Evolutionary conservation across 2,113 vertebrate species (phyloP).

Genomic region (Ctenomys sociabilis): DNA sequence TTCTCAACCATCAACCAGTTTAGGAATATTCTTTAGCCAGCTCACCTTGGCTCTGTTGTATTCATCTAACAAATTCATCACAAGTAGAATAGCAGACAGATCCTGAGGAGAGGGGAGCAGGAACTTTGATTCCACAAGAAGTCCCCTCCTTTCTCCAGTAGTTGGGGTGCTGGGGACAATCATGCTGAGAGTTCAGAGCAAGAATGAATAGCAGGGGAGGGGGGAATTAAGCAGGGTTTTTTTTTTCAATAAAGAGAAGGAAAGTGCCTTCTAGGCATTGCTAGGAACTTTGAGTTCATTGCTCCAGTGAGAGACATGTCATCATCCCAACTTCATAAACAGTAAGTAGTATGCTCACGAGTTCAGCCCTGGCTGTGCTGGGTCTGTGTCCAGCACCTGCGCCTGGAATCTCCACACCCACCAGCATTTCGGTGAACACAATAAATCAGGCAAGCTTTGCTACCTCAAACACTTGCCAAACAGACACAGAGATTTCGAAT

Average conservation of each 20-base stretch:
- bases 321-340: neutral
- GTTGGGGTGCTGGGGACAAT: neutral
- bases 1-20: neutral
- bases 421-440: neutral
- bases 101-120: neutral
- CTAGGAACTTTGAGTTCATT: neutral
- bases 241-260: neutral
- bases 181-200: neutral
- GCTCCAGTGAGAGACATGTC: fast-evolving
- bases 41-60: neutral
- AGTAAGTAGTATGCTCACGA: no score
- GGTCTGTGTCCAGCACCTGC: neutral
- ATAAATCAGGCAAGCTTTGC: neutral
- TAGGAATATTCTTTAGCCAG: neutral
- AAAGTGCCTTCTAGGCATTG: neutral
- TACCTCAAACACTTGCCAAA: neutral
- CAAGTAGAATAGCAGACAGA: neutral
- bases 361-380: neutral
- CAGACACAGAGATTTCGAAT: neutral
- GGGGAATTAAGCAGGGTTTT: neutral
- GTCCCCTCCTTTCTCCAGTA: neutral
- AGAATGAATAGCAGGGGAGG: fast-evolving
- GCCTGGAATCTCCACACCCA: neutral
- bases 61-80: neutral
- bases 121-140: neutral